These are phyloP conservation scores for Glandiceps talaboti DNA, from an alignment of 53 echinoderm and acorn worm species.

Conservation along the genomic window DNA sequence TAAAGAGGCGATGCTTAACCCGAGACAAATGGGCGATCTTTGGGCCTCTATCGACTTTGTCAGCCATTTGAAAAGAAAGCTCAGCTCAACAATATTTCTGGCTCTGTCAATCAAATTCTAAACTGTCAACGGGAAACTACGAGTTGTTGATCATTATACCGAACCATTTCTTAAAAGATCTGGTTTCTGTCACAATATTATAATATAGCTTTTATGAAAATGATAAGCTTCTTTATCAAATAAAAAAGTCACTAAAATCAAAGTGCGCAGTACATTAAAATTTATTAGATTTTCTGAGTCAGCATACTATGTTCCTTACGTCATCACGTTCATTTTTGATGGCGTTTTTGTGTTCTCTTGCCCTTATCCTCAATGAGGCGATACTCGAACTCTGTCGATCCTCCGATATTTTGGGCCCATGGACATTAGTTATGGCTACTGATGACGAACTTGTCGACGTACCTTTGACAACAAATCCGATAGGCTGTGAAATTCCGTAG, in stretches of 20 bases:
- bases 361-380: constrained; percentile 60
- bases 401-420: constrained; percentile 21
- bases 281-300: neutral
- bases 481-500: constrained; percentile 22
- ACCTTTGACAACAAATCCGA: constrained; percentile 29
- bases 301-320: neutral
- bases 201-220: no score
- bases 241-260: no score
- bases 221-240: no score
- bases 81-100: neutral
- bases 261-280: no score
- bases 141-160: no score
- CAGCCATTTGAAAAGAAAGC: neutral
- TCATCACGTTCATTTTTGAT: constrained; percentile 4
- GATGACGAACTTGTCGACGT: constrained; percentile 25
- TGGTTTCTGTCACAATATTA: no score
- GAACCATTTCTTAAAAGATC: no score
- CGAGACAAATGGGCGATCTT: neutral
- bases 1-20: neutral
- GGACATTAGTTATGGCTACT: neutral
- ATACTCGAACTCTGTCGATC: constrained; percentile 80
- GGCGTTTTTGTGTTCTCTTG: constrained; percentile 66
- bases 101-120: neutral
- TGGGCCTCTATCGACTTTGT: neutral
- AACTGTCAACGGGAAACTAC: no score